Evolutionary conservation across 2,888 invertebrate species (phyloP).

Genomic region (Pilophorus perplexus): DNA sequence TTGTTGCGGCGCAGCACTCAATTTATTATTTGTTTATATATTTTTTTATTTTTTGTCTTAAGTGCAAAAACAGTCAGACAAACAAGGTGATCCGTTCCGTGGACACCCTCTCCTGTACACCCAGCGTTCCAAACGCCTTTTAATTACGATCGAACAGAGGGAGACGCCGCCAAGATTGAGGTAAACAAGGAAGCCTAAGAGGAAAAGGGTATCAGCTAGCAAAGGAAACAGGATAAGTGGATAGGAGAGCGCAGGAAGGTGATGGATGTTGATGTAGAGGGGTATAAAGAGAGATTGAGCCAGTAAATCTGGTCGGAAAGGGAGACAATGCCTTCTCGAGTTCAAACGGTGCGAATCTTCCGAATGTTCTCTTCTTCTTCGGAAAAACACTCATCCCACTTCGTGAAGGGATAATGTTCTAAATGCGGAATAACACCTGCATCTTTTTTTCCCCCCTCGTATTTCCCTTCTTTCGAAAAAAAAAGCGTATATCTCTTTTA

Average conservation of each 20-base stretch:
- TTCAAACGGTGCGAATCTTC: slow-evolving; percentile 24
- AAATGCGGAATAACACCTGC: slow-evolving; percentile 31
- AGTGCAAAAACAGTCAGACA: no score
- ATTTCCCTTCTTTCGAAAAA: neutral
- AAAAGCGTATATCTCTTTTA: slow-evolving; percentile 21
- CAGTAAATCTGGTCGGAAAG: slow-evolving; percentile 37
- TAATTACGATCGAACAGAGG: no score
- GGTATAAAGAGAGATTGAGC: slow-evolving; percentile 42
- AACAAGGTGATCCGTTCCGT: no score
- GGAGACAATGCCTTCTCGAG: slow-evolving; percentile 36
- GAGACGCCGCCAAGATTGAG: slow-evolving; percentile 19
- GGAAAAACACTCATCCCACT: neutral
- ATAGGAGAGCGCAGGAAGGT: neutral
- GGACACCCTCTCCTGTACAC: no score
- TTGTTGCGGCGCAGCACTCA: no score
- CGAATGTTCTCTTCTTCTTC: neutral
- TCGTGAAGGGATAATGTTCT: slow-evolving; percentile 22
- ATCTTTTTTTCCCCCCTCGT: slow-evolving; percentile 16
- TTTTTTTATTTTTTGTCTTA: no score
- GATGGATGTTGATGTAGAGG: slow-evolving; percentile 40
- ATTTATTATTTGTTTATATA: no score
- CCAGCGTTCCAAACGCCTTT: no score
- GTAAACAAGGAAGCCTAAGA: slow-evolving; percentile 39
- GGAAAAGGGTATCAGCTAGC: slow-evolving; percentile 38
- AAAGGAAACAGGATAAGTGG: slow-evolving; percentile 39